Evolutionary conservation across 2,888 invertebrate genomes (phyloP), one percentile per base, ranked within the genome.

Genomic region (Phengaris alcon): DNA sequence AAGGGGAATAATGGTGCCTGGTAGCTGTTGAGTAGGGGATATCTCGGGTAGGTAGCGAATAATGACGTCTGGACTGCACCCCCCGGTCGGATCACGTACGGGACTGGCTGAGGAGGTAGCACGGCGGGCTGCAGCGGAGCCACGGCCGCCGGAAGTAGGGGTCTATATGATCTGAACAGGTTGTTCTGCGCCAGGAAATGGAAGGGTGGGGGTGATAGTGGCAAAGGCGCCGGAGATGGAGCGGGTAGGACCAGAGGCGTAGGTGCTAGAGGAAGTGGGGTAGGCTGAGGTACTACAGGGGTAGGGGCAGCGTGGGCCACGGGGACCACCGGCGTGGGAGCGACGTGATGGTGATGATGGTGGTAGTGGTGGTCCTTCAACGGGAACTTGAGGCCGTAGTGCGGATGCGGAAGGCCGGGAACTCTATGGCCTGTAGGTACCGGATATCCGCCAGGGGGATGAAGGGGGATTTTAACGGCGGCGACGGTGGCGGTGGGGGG

Each of bases 11-110:
- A 77, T 0, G 88, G 86, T 8, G 82, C 82, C 75, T 87, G 90
- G 73, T 87, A 90, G 64, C 80, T 79, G 76, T 90, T 90, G 0
- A 88, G 76, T 7, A 90, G 82, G 0, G 93, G 93, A 80, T 89
- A 92, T 78, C 90, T 86, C 6, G 94, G 94, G 75, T 89, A 94
- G 2, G 89, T 90, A 0, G 93, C 93, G 70, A 93, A 94, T 70
- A 86, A 82, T 3, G 93, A 93, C 5, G 91, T 87, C 77, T 94
- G 94, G 1, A 91, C 84, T 13, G 93, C 88, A 77, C 90, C 88
- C 13, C 94, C 94, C 8, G 92, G 93, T 10, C 91, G 87, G 10
- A 94, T 84, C 1, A 90, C 84, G 77, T 92, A 93, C 0, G 88
- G 88, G 48, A 78, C 74, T 3, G 82, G 82, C 44, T 81, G 78